phyloP scores from a whole-genome alignment of 2,797 vertebrate genomes.

The Australoheros facetus region DNA sequence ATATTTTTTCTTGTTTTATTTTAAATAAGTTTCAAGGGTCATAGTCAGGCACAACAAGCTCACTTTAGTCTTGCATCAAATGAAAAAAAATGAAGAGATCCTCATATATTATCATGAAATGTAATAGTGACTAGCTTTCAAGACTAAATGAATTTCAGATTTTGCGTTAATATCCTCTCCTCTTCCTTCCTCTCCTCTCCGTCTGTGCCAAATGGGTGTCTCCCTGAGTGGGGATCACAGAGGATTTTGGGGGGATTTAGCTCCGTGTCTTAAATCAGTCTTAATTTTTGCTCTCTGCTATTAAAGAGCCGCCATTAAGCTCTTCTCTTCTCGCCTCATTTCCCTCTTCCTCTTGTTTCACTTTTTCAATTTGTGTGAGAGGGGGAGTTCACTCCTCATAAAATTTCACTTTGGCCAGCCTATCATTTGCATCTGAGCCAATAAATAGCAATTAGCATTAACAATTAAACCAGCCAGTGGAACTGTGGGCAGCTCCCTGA shows the following conservation, averaged over 20 bases:
- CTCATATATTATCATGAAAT: neutral
- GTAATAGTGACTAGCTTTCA: slow-evolving; percentile 18
- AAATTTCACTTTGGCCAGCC: slow-evolving; percentile 99
- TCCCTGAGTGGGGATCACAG: slow-evolving; percentile 92
- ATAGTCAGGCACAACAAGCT: neutral
- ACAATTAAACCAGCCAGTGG: slow-evolving; percentile 99
- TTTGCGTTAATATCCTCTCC: slow-evolving; percentile 12
- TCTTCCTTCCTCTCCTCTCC: slow-evolving; percentile 31
- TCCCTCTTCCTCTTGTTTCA: slow-evolving; percentile 99
- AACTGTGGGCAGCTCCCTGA: slow-evolving; percentile 98
- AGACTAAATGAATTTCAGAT: slow-evolving; percentile 31
- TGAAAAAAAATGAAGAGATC: no score
- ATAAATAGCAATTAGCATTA: slow-evolving; percentile 99
- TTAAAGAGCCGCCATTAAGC: slow-evolving; percentile 99
- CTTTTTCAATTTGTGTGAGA: slow-evolving; percentile 99
- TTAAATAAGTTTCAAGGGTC: neutral
- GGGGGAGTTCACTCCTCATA: slow-evolving; percentile 99
- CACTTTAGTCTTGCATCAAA: neutral
- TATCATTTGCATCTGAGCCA: slow-evolving; percentile 99
- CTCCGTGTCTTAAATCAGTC: slow-evolving; percentile 95
- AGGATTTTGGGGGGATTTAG: slow-evolving; percentile 89
- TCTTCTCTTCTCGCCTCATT: slow-evolving; percentile 99
- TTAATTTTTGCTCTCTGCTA: slow-evolving; percentile 99
- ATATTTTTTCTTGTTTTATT: neutral
- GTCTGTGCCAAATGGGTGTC: slow-evolving; percentile 78